A percentile compares a stretch with the other conserved stretches of the same genome.
phyloP scores from a whole-genome alignment of 1,140 invertebrate genomes.

The Ceratina calcarata region DNA sequence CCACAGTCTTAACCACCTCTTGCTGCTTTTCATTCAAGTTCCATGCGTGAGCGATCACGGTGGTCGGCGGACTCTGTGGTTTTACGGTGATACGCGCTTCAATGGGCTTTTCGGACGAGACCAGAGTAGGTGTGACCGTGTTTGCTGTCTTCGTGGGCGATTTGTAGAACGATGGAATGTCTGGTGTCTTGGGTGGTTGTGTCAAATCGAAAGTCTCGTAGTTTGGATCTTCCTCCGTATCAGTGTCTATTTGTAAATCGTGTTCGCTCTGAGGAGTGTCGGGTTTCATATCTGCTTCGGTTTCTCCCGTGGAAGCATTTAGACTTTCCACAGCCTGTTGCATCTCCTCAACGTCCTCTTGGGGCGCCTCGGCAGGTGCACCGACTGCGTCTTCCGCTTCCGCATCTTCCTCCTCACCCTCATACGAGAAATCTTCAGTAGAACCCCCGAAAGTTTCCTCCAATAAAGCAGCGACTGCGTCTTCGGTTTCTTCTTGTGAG shows the following conservation, averaged over 20 bases:
- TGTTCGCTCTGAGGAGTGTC: slow-evolving; percentile 92
- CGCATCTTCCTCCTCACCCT: slow-evolving; percentile 78
- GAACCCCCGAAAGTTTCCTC: slow-evolving; percentile 89
- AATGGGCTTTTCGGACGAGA: slow-evolving; percentile 68
- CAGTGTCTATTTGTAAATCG: slow-evolving; percentile 92
- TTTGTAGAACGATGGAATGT: slow-evolving; percentile 78
- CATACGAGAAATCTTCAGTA: slow-evolving; percentile 81
- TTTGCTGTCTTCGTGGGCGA: slow-evolving; percentile 71
- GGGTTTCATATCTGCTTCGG: slow-evolving; percentile 88
- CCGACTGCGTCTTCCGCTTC: slow-evolving; percentile 72
- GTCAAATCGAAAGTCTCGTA: slow-evolving; percentile 80
- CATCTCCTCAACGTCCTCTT: slow-evolving; percentile 89
- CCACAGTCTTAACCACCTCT: slow-evolving; percentile 43
- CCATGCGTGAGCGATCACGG: slow-evolving; percentile 77
- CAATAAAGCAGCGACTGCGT: slow-evolving; percentile 92
- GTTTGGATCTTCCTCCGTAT: slow-evolving; percentile 87
- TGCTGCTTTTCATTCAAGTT: slow-evolving; percentile 67
- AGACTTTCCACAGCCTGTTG: slow-evolving; percentile 88
- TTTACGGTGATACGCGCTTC: slow-evolving; percentile 64
- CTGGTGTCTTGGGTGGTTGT: slow-evolving; percentile 78
- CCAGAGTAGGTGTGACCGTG: slow-evolving; percentile 34
- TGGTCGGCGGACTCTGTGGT: slow-evolving; percentile 64
- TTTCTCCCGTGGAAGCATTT: slow-evolving; percentile 81
- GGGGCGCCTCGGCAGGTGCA: slow-evolving; percentile 80
- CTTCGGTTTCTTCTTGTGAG: slow-evolving; percentile 95